Percentiles rank a stretch among this genome's conserved stretches.
phyloP scores from a whole-genome alignment of 2,113 vertebrate species.

The Zosterops pallidus region DNA sequence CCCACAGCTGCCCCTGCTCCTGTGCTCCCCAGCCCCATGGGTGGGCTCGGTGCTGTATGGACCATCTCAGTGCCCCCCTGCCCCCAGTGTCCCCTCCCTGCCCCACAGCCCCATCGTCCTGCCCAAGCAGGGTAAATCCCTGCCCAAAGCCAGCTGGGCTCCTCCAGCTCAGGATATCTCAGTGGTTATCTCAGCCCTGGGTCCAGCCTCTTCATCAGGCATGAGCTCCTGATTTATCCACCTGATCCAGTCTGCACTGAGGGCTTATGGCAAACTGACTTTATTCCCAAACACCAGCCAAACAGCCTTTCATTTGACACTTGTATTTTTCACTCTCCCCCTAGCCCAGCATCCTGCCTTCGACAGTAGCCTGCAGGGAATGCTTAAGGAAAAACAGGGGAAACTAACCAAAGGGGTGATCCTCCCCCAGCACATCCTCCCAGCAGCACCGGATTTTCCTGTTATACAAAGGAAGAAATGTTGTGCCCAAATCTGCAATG shows the following conservation, averaged over 20 bases:
- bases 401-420: not conserved
- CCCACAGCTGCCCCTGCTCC: not conserved
- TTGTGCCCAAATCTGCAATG: not conserved
- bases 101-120: not conserved
- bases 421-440: not conserved
- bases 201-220: not conserved
- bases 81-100: not conserved
- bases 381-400: not conserved
- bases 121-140: not conserved
- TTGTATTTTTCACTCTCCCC: not conserved
- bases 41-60: rapidly evolving
- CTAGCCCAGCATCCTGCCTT: not conserved
- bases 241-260: rapidly evolving
- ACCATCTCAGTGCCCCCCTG: not conserved
- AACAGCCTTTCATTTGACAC: not conserved
- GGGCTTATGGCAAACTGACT: not conserved
- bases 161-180: not conserved
- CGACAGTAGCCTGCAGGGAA: not conserved
- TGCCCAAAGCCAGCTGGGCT: not conserved
- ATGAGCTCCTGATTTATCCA: not conserved
- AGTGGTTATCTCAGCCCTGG: not conserved
- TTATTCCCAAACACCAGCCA: not conserved
- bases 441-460: not conserved
- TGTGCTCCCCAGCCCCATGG: not conserved
- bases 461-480: not conserved